phyloP scores from a whole-genome alignment of 2,888 invertebrate genomes.

The Blera fallax region DNA sequence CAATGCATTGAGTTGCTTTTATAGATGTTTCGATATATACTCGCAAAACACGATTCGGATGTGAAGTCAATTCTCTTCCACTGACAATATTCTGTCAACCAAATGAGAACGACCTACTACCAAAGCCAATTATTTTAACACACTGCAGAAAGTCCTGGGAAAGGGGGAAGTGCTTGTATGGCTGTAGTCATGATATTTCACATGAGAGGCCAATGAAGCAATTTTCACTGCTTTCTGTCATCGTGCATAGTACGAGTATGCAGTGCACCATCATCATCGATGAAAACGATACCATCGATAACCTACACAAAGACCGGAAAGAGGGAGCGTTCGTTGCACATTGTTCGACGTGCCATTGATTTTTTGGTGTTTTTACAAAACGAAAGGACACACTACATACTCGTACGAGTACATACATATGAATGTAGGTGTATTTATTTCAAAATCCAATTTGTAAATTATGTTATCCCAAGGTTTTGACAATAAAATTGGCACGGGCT shows the following conservation, averaged over 20 bases:
- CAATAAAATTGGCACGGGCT: neutral
- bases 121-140: constrained; percentile 29
- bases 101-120: constrained; percentile 11
- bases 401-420: neutral
- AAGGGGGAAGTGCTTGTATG: neutral
- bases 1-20: neutral
- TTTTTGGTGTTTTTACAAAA: neutral
- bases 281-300: constrained; percentile 4
- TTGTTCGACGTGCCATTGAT: constrained; percentile 15
- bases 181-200: neutral
- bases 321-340: neutral
- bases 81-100: constrained; percentile 26
- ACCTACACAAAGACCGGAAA: neutral
- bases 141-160: neutral
- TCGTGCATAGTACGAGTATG: too few relatives aligned
- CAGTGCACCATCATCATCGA: constrained; percentile 17
- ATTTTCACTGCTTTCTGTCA: constrained; percentile 24
- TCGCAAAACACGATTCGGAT: neutral
- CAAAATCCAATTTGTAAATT: constrained; percentile 36
- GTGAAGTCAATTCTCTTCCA: neutral
- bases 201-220: constrained; percentile 15
- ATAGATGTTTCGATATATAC: neutral
- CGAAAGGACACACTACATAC: neutral
- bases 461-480: neutral
- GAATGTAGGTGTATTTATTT: neutral